Conservation (phyloP, 1,140 invertebrate species). For the Drosophila micromelanica region DNA sequence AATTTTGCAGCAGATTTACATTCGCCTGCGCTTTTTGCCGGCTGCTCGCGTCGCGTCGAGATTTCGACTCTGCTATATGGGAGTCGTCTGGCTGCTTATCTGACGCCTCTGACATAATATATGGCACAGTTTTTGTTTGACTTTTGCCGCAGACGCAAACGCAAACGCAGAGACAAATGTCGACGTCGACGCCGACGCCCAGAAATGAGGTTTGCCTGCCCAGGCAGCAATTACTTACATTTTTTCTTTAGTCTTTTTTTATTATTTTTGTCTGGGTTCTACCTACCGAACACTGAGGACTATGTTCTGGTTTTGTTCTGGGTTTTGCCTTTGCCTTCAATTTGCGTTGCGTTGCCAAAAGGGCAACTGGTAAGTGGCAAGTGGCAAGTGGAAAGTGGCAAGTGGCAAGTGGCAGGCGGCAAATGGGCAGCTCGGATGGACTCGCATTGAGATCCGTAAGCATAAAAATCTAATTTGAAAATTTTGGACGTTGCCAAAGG, state of each 20-base stretch:
- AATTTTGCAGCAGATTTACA: conserved; percentile 77
- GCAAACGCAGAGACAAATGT: too few relatives aligned
- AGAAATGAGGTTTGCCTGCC: conserved; percentile 49
- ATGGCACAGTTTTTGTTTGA: conserved; percentile 69
- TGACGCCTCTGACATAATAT: conserved; percentile 80
- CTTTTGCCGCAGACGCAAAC: conserved; percentile 45
- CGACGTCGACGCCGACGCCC: conserved; percentile 9
- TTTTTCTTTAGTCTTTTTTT: conserved; percentile 9
- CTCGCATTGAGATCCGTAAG: conserved; percentile 14
- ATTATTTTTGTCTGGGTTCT: conserved; percentile 7
- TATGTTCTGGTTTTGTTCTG: conserved; percentile 32
- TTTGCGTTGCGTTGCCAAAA: conserved; percentile 52
- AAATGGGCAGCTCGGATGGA: conserved; percentile 11
- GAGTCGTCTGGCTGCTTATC: conserved; percentile 65
- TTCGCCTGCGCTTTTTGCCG: conserved; percentile 49
- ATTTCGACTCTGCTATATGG: conserved; percentile 10
- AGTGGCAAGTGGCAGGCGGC: background rate
- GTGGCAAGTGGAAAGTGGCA: conserved; percentile 13
- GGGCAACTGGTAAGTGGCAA: conserved; percentile 31
- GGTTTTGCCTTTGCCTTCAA: conserved; percentile 54
- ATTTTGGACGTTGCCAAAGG: conserved; percentile 27
- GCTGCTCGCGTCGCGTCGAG: conserved; percentile 5
- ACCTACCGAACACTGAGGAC: conserved; percentile 53
- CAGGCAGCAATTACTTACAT: conserved; percentile 59
- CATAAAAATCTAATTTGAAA: conserved; percentile 39